Conservation (phyloP, 2,888 invertebrate species). For the Acholoe squamosa region DNA sequence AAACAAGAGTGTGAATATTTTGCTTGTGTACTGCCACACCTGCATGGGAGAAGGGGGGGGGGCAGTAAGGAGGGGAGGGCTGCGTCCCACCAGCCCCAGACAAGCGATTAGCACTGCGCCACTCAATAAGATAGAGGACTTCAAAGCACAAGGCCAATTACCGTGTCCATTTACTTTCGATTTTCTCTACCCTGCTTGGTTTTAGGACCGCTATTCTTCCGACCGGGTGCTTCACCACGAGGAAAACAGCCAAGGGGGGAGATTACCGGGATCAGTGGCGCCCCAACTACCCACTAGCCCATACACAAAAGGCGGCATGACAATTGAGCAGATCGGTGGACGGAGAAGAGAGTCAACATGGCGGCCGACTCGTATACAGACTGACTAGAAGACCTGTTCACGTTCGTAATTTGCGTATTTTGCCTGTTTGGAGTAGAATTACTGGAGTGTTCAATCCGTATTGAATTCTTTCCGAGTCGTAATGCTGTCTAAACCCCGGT, state of each 20-base stretch:
- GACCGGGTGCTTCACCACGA: neutral
- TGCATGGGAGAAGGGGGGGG: too few relatives aligned
- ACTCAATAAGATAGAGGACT: constrained; percentile 30
- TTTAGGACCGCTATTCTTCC: constrained; percentile 34
- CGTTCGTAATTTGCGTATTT: constrained; percentile 7
- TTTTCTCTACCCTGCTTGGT: neutral
- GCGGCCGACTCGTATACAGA: neutral
- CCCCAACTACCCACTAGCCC: neutral
- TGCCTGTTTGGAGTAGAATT: constrained; percentile 27
- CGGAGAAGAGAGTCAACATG: neutral
- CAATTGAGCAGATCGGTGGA: constrained; percentile 38
- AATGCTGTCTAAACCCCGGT: constrained; percentile 10
- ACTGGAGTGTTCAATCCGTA: neutral
- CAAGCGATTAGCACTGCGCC: constrained; percentile 42
- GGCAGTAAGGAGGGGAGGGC: neutral
- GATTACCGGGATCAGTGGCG: constrained; percentile 41
- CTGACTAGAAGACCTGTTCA: neutral
- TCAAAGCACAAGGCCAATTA: constrained; percentile 49
- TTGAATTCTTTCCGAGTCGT: neutral
- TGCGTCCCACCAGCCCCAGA: neutral
- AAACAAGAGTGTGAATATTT: constrained; percentile 13
- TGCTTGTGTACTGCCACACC: neutral
- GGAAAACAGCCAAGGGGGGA: constrained; percentile 36
- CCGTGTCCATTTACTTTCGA: constrained; percentile 58
- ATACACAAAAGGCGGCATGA: neutral